Conservation (phyloP, 2,113 vertebrate species). For the Apteryx mantelli region DNA sequence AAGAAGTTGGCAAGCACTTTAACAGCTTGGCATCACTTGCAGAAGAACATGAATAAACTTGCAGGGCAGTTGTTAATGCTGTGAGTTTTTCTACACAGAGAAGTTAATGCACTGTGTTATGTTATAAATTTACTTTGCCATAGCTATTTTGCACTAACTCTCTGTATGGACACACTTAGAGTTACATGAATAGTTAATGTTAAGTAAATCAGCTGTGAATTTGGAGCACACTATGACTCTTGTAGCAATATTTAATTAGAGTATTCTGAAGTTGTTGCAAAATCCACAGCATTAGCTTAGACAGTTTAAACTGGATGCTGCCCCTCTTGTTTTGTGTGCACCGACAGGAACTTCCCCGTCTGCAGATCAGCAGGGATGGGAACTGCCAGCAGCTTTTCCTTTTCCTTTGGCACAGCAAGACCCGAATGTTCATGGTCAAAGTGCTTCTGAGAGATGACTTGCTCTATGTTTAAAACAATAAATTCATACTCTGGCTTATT, state of each 20-base stretch:
- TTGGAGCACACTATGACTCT: not conserved
- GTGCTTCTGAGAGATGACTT: not conserved
- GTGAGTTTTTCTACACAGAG: not conserved
- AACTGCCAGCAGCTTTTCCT: not conserved
- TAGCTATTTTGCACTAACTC: not conserved
- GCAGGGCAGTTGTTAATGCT: not conserved
- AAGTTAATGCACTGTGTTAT: not conserved
- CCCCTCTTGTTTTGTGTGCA: accelerated
- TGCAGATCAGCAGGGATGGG: not conserved
- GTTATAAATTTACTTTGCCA: not conserved
- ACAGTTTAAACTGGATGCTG: too few species aligned
- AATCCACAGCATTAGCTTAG: not conserved
- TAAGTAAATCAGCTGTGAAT: not conserved
- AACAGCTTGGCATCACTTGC: not conserved
- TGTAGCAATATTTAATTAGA: not conserved
- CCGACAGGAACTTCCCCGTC: not conserved
- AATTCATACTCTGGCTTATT: not conserved
- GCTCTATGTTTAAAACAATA: not conserved
- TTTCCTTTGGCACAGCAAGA: not conserved
- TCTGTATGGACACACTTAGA: not conserved
- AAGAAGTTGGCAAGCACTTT: not conserved
- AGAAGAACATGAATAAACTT: not conserved
- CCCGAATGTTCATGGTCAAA: not conserved
- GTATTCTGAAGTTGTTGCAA: not conserved
- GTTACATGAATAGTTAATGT: not conserved